Percentiles rank a stretch among this genome's conserved stretches.
Conservation (phyloP, 2,888 invertebrate species). For the Drosophila tripunctata region DNA sequence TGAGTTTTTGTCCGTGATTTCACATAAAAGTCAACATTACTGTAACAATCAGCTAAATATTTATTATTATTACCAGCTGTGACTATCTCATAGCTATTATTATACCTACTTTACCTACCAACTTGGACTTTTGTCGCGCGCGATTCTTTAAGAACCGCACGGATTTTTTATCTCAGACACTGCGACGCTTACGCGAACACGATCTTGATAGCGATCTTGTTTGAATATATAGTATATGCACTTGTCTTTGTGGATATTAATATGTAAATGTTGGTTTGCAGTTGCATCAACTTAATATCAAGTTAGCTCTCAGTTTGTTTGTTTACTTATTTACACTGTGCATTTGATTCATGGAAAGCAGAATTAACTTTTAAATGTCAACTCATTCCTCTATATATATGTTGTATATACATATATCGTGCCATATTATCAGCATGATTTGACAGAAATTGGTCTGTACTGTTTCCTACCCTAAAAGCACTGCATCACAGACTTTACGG, state of each 20-base stretch:
- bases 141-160: conserved; percentile 25
- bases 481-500: conserved; percentile 59
- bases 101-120: neutral
- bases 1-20: neutral
- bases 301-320: conserved; percentile 8
- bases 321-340: conserved; percentile 29
- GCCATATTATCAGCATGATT: conserved; percentile 66
- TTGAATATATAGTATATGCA: neutral
- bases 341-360: conserved; percentile 56
- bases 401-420: conserved; percentile 13
- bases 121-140: conserved; percentile 20
- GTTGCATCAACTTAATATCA: conserved; percentile 1
- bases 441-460: conserved; percentile 22
- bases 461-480: conserved; percentile 11
- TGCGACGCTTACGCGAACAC: conserved; percentile 35
- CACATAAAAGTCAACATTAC: conserved; percentile 3
- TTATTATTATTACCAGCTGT: neutral
- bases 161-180: conserved; percentile 29
- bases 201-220: conserved; percentile 12
- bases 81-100: conserved; percentile 3
- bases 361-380: conserved; percentile 13
- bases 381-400: conserved; percentile 1
- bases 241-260: neutral
- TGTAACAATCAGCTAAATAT: conserved; percentile 8
- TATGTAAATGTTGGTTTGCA: conserved; percentile 9